A percentile compares a stretch with the other conserved stretches of the same genome.
These are phyloP conservation scores for Rhimphoctona megacephalus DNA, from an alignment of 2,888 invertebrate species.

Conservation along the genomic window DNA sequence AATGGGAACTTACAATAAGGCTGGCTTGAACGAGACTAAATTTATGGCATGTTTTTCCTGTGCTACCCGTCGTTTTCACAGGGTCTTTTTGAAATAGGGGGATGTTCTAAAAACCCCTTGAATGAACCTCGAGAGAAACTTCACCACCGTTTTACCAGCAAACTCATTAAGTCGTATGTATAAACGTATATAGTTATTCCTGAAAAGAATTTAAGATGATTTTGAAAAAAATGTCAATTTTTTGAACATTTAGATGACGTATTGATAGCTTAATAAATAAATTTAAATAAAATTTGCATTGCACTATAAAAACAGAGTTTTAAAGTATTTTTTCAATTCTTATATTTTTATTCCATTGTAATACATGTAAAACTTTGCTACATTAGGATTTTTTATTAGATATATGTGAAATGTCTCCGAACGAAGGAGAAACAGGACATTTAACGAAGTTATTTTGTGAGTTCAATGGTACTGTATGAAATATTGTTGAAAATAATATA, in stretches of 20 bases:
- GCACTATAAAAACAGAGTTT: not conserved
- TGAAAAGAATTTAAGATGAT: not conserved
- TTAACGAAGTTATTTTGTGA: not conserved
- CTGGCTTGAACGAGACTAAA: constrained; percentile 52
- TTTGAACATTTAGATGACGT: not conserved
- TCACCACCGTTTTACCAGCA: constrained; percentile 23
- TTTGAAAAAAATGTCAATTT: not conserved
- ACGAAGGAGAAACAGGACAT: too few relatives aligned
- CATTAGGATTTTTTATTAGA: too few relatives aligned
- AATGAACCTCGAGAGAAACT: not conserved
- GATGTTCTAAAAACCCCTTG: constrained; percentile 10
- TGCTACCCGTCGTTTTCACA: constrained; percentile 54
- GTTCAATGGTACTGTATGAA: not conserved
- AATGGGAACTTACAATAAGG: constrained; percentile 10
- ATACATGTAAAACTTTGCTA: too few relatives aligned
- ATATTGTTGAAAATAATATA: not conserved
- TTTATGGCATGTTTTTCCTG: constrained; percentile 62
- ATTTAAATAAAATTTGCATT: too few relatives aligned
- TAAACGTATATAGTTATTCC: not conserved
- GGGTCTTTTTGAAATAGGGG: constrained; percentile 2
- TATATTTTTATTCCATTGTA: not conserved
- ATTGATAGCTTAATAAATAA: not conserved
- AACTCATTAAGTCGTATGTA: not conserved
- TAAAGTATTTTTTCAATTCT: not conserved
- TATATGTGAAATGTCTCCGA: too few relatives aligned